Evolutionary conservation across 2,888 invertebrate species (phyloP).

Genomic region (Linnaemya vulpina): DNA sequence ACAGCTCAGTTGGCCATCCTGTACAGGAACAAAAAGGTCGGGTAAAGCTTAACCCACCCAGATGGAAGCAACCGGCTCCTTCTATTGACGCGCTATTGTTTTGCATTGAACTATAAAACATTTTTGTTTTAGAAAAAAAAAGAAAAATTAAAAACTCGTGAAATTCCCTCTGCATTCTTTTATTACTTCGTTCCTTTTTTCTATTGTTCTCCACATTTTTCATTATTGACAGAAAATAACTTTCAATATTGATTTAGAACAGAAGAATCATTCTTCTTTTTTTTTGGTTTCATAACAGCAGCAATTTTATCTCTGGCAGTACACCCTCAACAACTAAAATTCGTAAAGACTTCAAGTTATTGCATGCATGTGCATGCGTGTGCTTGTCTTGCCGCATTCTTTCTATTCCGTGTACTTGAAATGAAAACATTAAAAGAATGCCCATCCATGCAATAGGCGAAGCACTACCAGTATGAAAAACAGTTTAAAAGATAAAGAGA

Average conservation of each 20-base stretch:
- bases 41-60: no score
- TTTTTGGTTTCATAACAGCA: slow-evolving; percentile 24
- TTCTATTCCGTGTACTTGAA: background rate
- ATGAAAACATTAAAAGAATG: background rate
- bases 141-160: background rate
- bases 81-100: no score
- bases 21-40: no score
- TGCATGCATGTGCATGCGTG: background rate
- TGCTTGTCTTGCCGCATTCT: background rate
- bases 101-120: no score
- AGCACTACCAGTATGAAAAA: slow-evolving; percentile 2
- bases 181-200: background rate
- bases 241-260: slow-evolving; percentile 48
- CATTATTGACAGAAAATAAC: slow-evolving; percentile 19
- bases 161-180: slow-evolving; percentile 1
- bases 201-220: background rate
- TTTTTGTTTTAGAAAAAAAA: background rate
- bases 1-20: no score
- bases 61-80: no score
- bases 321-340: slow-evolving; percentile 14
- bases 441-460: background rate
- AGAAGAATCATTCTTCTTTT: slow-evolving; percentile 1
- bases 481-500: slow-evolving; percentile 16
- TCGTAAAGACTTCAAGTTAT: background rate
- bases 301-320: slow-evolving; percentile 2